Evolutionary conservation across 2,113 vertebrate species (phyloP), one percentile per base, ranked within the genome.

Genomic region (Pantherophis guttatus): DNA sequence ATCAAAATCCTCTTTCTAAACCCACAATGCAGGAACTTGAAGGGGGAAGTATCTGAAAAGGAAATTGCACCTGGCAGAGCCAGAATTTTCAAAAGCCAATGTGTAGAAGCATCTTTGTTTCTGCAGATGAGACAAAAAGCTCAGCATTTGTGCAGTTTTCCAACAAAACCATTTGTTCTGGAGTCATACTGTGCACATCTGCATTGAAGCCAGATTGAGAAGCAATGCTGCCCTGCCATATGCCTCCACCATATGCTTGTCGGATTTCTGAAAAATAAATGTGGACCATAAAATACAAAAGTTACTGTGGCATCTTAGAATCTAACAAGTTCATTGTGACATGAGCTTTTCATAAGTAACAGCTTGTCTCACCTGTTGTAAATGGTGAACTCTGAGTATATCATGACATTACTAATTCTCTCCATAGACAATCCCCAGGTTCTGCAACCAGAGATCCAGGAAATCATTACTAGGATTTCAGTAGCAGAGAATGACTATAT

Each of bases 131-230:
- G 75, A 44, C 54, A 24, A 54, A 87, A 59, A 87, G 23, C 33
- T 90, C 89, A 44, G 24, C 81, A 90, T 89, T 87, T 62, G 33
- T 90, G 81, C 48, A 87, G 5, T 65, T 65, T 93, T 70, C 89
- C 89, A 90, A 54, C 81, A 65, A 65, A 65, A 19, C 50, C 81
- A 93, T 93, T 93, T 87, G 57, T 90, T 90, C 50, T 90, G 89
- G 89, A 87, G 92, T 90, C 92, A 3, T 90, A 90, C 75, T 15
- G 89, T 87, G 92, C 89, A 93, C 92, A 93, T 93, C 92, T 93
- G 89, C 89, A 93, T 33, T n/a, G 15, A 86, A 90, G 81, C 89
- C 90, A 89, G 89, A 93, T 93, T 93, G 75, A 93, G 92, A 90
- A 87, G 75, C 24, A 65, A 65, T 65, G 81, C 89, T 90, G 57